Base-by-base conservation (phyloP, 1,140 invertebrate genomes). In the Drosophila erecta region DNA sequence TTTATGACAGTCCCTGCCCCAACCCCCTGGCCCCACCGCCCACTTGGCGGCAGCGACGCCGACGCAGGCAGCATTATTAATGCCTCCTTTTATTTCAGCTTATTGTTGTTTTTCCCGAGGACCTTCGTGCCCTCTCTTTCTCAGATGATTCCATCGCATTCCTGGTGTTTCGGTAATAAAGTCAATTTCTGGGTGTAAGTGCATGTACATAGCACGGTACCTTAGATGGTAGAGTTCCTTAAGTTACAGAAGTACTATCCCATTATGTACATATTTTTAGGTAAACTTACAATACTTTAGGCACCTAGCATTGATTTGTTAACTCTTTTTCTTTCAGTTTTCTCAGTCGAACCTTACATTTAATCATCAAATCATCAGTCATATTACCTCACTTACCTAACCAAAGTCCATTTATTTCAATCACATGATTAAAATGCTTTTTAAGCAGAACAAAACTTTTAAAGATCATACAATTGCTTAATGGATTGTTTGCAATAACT, bases 1-100 rank as follows among this genome's bases (percentile, higher is more conserved):
- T 81, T 81, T 81, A 81, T 81, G 79, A 81, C 79, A 81, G 74
- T 69, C 60, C 24, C 24, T 56, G 27, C 33, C 12, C 55, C 35
- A 17, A 38, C 44, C 14, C 22, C 38, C 7, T 50, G 43, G 7
- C 41, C 17, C 20, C 40, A 46, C 4, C 6, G 7, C 24, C 53
- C 44, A 20, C 17, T 14, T 24, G 15, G n/a, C 3, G 10, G 41
- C 77, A 44, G 66, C 72, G 53, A 55, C 61, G 53, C 30, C 57
- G 38, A 27, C 64, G 35, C 17, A 14, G n/a, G 41, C 69, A 74
- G 73, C 79, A 49, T 78, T 81, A 81, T 83, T 73, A 81, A 78
- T 81, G 54, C 55, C 55, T 53, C 57, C 40, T 57, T 66, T 81
- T 76, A 76, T 75, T 81, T 50, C 50, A 53, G 61, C 55, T 72